Percentiles rank a stretch among this genome's conserved stretches.
Evolutionary conservation across 2,797 vertebrate species (phyloP).

Genomic region (Smutsia temminckii): DNA sequence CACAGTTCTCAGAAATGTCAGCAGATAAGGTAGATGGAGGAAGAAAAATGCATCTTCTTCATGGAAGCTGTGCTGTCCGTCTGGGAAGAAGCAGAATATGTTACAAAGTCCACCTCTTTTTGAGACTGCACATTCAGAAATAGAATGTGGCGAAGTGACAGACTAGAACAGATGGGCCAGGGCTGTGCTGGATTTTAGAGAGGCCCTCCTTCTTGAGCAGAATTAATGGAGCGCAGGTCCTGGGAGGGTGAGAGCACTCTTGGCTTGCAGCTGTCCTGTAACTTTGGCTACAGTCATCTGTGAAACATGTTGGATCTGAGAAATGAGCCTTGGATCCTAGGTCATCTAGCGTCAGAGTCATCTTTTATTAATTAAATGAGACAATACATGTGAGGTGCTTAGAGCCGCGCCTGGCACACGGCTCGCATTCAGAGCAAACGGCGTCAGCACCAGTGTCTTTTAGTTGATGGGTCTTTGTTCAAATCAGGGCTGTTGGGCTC

Average conservation of each 20-base stretch:
- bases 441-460: not conserved
- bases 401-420: not conserved
- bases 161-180: slow-evolving; percentile 60
- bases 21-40: not conserved
- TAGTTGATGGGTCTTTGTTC: slow-evolving; percentile 2
- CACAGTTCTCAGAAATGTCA: not conserved
- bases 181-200: slow-evolving; percentile 36
- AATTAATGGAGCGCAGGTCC: slow-evolving; percentile 40
- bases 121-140: slow-evolving; percentile 56
- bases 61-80: not conserved
- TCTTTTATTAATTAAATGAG: slow-evolving; percentile 70
- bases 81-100: not conserved
- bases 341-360: slow-evolving; percentile 39
- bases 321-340: slow-evolving; percentile 56
- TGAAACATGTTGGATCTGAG: slow-evolving; percentile 52
- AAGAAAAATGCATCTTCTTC: not conserved
- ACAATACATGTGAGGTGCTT: not conserved
- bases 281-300: slow-evolving; percentile 51
- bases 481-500: not conserved
- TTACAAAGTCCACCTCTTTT: slow-evolving; percentile 34
- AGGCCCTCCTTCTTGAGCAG: slow-evolving; percentile 17
- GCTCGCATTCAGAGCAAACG: accelerated
- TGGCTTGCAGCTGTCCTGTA: slow-evolving; percentile 53
- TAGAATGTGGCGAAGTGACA: slow-evolving; percentile 59
- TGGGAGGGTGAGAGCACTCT: slow-evolving; percentile 47